These are phyloP conservation scores for Lamellibrachia luymesi DNA, from an alignment of 1,140 invertebrate species.

Conservation along the genomic window DNA sequence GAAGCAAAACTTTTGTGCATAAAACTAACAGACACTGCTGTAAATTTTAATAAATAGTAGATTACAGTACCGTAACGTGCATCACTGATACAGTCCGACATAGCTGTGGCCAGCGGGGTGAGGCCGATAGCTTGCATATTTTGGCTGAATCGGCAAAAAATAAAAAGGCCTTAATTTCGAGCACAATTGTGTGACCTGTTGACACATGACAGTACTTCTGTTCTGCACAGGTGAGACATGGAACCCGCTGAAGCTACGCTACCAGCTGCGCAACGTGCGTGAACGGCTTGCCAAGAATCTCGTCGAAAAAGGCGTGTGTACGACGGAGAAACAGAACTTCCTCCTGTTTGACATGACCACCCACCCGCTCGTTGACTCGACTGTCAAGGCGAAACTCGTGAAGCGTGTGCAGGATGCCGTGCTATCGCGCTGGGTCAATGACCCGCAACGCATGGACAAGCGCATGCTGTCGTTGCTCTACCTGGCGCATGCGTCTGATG, in stretches of 20 bases:
- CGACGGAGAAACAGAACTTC: constrained; percentile 99
- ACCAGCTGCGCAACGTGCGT: constrained; percentile 97
- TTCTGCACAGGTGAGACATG: constrained; percentile 89
- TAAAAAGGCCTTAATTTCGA: too few species aligned
- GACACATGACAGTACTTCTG: not conserved
- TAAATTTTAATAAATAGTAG: too few species aligned
- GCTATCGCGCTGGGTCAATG: constrained; percentile 93
- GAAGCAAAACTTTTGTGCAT: too few species aligned
- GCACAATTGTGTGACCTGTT: too few species aligned
- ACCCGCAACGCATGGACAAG: constrained; percentile 95
- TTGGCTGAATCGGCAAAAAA: too few species aligned
- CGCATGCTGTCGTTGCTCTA: constrained; percentile 89
- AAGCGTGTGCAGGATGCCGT: constrained; percentile 97
- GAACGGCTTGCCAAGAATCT: constrained; percentile 99
- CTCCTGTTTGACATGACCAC: constrained; percentile 99
- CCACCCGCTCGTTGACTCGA: constrained; percentile 94
- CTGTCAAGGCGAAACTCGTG: constrained; percentile 93
- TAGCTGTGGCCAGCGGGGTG: too few species aligned
- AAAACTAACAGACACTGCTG: too few species aligned
- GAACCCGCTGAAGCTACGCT: constrained; percentile 98
- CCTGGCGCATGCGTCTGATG: constrained; percentile 95
- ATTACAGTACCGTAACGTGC: too few species aligned
- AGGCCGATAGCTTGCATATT: too few species aligned
- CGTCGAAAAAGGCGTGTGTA: constrained; percentile 99
- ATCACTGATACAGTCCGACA: too few species aligned